phyloP scores from a whole-genome alignment of 2,888 invertebrate genomes.

The Chloroclystis v-ata region DNA sequence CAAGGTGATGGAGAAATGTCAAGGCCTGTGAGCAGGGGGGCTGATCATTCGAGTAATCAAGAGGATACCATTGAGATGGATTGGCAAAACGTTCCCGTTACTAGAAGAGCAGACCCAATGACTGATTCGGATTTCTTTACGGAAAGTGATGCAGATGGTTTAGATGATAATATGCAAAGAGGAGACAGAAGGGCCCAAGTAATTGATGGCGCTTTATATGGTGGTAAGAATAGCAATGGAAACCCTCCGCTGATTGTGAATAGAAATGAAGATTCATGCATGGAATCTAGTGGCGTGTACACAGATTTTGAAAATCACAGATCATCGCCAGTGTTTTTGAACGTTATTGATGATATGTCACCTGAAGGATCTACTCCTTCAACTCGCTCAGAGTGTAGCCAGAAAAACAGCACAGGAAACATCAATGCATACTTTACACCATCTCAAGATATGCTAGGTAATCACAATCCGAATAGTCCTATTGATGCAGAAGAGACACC shows the following conservation, averaged over 20 bases:
- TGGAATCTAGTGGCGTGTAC: slow-evolving; percentile 94
- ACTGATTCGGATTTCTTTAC: slow-evolving; percentile 95
- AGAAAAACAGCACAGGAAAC: slow-evolving; percentile 62
- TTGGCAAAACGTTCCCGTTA: slow-evolving; percentile 80
- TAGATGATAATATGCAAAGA: slow-evolving; percentile 84
- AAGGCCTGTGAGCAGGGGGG: slow-evolving; percentile 88
- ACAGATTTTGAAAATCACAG: slow-evolving; percentile 88
- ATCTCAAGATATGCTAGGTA: slow-evolving; percentile 46
- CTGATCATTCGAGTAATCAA: slow-evolving; percentile 83
- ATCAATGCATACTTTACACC: slow-evolving; percentile 51
- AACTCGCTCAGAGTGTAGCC: slow-evolving; percentile 72
- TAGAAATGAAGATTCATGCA: slow-evolving; percentile 85
- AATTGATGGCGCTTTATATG: slow-evolving; percentile 93
- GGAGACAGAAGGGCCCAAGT: slow-evolving; percentile 88
- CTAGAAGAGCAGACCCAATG: slow-evolving; percentile 88
- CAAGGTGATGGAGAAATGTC: slow-evolving; percentile 95
- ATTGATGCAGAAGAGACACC: slow-evolving; percentile 56
- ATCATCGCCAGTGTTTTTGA: slow-evolving; percentile 68
- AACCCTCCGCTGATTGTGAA: slow-evolving; percentile 76
- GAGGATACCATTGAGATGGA: slow-evolving; percentile 76
- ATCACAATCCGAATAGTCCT: slow-evolving; percentile 43
- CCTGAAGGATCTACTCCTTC: slow-evolving; percentile 81
- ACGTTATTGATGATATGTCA: slow-evolving; percentile 83
- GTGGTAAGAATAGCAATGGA: slow-evolving; percentile 79
- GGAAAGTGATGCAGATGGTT: slow-evolving; percentile 92